phyloP scores from a whole-genome alignment of 2,113 vertebrate genomes.

The Pseudopipra pipra region DNA sequence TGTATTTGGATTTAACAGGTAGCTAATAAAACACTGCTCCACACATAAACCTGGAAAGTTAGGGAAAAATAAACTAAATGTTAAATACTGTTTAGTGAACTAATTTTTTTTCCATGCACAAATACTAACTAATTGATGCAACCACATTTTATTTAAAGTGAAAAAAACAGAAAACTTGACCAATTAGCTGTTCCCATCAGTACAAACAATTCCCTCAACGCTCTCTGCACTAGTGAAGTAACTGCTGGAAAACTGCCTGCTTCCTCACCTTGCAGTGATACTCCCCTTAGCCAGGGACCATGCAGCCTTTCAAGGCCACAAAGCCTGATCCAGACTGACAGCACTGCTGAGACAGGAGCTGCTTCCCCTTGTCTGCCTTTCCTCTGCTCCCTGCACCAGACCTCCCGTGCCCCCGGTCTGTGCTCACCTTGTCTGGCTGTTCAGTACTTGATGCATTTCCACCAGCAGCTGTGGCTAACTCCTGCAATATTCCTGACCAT shows the following conservation, averaged over 20 bases:
- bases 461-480: not conserved
- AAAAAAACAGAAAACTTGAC: not conserved
- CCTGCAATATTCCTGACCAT: not conserved
- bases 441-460: not conserved
- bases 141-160: not conserved
- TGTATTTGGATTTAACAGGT: not conserved
- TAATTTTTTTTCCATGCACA: not conserved
- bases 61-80: not conserved
- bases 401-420: accelerated
- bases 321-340: not conserved
- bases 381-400: not conserved
- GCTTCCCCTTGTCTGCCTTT: accelerated
- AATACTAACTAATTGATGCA: not conserved
- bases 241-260: not conserved
- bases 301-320: not conserved
- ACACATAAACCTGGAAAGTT: not conserved
- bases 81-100: not conserved
- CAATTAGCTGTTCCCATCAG: not conserved
- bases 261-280: not conserved
- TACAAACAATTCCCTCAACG: not conserved
- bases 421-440: accelerated
- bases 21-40: not conserved
- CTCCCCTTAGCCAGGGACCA: not conserved
- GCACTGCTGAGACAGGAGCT: not conserved
- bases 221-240: not conserved